Conservation (phyloP, 2,113 vertebrate genomes). For the Amphilophus citrinellus region DNA sequence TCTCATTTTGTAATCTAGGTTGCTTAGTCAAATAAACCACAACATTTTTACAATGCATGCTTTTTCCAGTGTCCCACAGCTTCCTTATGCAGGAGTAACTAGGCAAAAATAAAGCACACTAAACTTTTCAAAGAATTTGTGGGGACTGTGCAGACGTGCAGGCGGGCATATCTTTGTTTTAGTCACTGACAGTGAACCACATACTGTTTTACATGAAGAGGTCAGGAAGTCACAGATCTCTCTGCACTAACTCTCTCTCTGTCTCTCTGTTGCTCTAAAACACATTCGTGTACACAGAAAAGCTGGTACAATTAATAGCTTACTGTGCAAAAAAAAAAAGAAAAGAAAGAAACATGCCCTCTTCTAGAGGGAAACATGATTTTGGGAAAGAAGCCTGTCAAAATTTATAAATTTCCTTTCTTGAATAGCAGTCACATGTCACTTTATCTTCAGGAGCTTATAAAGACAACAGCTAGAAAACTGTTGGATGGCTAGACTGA, state of each 20-base stretch:
- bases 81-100: background rate
- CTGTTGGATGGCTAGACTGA: conserved; percentile 5
- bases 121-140: conserved; percentile 56
- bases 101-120: conserved; percentile 17
- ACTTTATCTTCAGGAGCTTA: conserved; percentile 24
- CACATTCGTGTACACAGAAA: conserved; percentile 1
- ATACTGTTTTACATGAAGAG: conserved; percentile 65
- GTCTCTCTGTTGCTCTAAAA: conserved; percentile 24
- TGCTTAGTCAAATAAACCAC: conserved; percentile 17
- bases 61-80: conserved; percentile 25
- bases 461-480: background rate
- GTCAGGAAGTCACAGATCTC: conserved; percentile 77
- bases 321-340: conserved; percentile 14
- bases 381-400: no score
- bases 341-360: background rate
- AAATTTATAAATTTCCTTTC: no score
- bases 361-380: background rate
- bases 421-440: background rate
- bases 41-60: background rate
- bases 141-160: conserved; percentile 53
- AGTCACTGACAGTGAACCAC: conserved; percentile 63
- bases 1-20: background rate
- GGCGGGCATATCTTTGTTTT: conserved; percentile 61
- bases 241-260: conserved; percentile 61
- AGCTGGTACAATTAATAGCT: conserved; percentile 32